Evolutionary conservation across 2,888 invertebrate species (phyloP).

Genomic region (Clistopyga incitator): DNA sequence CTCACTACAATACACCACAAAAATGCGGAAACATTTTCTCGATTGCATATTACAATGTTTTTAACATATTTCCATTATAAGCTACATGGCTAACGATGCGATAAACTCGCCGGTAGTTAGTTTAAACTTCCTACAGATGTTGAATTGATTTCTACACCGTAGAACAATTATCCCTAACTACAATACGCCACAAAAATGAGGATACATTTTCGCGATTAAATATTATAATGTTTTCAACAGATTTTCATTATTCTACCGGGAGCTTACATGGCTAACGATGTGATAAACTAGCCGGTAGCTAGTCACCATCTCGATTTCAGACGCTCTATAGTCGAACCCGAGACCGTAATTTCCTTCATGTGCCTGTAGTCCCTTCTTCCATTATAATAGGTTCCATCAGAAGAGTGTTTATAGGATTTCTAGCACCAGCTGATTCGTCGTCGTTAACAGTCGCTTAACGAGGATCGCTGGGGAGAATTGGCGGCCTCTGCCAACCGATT

Average conservation of each 20-base stretch:
- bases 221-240: background rate
- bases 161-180: no score
- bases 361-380: background rate
- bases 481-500: slow-evolving; percentile 49
- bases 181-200: no score
- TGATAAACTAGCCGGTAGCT: slow-evolving; percentile 9
- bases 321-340: no score
- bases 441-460: slow-evolving; percentile 59
- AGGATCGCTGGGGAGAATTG: slow-evolving; percentile 40
- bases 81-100: no score
- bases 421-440: slow-evolving; percentile 37
- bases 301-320: background rate
- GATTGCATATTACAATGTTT: no score
- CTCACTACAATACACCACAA: no score
- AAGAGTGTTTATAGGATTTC: slow-evolving; percentile 33
- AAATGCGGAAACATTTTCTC: no score
- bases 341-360: slow-evolving; percentile 5
- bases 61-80: no score
- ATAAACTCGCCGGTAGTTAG: no score
- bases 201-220: background rate
- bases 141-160: no score
- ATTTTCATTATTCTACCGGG: background rate
- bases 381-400: slow-evolving; percentile 20
- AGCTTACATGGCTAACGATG: slow-evolving; percentile 2
- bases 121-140: no score